Evolutionary conservation across 2,888 invertebrate genomes (phyloP).

Genomic region (Tanypteryx hageni): DNA sequence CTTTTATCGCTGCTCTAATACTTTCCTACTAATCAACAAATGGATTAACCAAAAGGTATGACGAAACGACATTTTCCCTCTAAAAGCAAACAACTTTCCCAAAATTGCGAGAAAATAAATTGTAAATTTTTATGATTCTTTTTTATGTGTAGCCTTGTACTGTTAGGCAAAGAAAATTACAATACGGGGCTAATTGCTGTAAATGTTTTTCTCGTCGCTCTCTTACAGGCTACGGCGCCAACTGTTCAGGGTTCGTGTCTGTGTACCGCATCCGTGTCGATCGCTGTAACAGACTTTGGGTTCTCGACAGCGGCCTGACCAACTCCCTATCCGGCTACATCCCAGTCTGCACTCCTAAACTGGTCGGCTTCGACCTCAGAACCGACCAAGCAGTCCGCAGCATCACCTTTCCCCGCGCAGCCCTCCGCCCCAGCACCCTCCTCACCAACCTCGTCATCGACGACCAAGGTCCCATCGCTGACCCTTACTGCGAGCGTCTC

Average conservation of each 20-base stretch:
- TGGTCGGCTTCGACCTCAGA: constrained; percentile 85
- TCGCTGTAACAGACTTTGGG: constrained; percentile 87
- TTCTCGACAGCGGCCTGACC: constrained; percentile 84
- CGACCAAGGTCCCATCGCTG: constrained; percentile 71
- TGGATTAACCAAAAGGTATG: too few relatives aligned
- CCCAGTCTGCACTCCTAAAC: constrained; percentile 77
- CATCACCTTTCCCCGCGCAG: constrained; percentile 84
- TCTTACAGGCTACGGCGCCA: constrained; percentile 77
- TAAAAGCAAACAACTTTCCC: too few relatives aligned
- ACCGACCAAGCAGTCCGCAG: constrained; percentile 79
- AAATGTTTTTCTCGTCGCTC: too few relatives aligned
- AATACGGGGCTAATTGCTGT: too few relatives aligned
- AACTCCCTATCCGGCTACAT: constrained; percentile 78
- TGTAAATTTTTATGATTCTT: too few relatives aligned
- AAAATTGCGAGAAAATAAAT: too few relatives aligned
- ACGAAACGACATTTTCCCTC: too few relatives aligned
- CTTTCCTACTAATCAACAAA: too few relatives aligned
- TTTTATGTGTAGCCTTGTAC: too few relatives aligned
- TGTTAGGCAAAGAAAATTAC: too few relatives aligned
- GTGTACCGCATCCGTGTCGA: constrained; percentile 86
- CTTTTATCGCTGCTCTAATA: too few relatives aligned
- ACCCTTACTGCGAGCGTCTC: constrained; percentile 74
- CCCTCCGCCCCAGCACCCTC: constrained; percentile 82
- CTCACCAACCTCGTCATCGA: constrained; percentile 89
- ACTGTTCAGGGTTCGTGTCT: constrained; percentile 84